A percentile compares a stretch with the other conserved stretches of the same genome.
These are phyloP conservation scores for Drosophila mayaguana DNA, from an alignment of 2,888 invertebrate species.

Conservation along the genomic window DNA sequence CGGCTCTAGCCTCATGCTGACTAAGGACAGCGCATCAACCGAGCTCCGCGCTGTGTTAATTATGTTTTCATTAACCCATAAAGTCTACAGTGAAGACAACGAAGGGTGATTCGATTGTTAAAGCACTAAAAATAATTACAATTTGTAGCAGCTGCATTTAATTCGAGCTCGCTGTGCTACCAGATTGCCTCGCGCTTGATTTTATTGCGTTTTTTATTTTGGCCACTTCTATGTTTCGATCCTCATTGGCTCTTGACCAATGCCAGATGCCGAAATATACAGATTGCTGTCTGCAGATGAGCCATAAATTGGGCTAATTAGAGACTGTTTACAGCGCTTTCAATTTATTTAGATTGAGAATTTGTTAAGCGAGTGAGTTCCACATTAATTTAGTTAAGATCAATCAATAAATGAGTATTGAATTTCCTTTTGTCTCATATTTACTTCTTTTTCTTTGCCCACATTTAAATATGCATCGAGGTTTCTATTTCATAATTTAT, in stretches of 20 bases:
- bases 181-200: slow-evolving; percentile 66
- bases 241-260: slow-evolving; percentile 19
- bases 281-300: slow-evolving; percentile 20
- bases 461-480: not conserved
- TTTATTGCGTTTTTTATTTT: slow-evolving; percentile 59
- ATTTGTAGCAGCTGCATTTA: slow-evolving; percentile 75
- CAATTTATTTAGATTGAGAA: slow-evolving; percentile 9
- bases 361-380: not conserved
- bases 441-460: not conserved
- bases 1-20: not conserved
- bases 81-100: not conserved
- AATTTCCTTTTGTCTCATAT: no score
- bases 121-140: slow-evolving; percentile 57
- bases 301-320: slow-evolving; percentile 73
- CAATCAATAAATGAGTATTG: no score
- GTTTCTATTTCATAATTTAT: not conserved
- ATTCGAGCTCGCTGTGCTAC: slow-evolving; percentile 65
- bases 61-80: slow-evolving; percentile 9
- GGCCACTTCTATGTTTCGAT: slow-evolving; percentile 31
- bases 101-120: slow-evolving; percentile 2
- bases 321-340: slow-evolving; percentile 40
- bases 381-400: not conserved
- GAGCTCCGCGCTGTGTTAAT: not conserved
- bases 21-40: not conserved
- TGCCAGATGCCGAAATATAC: slow-evolving; percentile 59